phyloP scores from a whole-genome alignment of 2,113 vertebrate genomes.

The Nesoenas mayeri region DNA sequence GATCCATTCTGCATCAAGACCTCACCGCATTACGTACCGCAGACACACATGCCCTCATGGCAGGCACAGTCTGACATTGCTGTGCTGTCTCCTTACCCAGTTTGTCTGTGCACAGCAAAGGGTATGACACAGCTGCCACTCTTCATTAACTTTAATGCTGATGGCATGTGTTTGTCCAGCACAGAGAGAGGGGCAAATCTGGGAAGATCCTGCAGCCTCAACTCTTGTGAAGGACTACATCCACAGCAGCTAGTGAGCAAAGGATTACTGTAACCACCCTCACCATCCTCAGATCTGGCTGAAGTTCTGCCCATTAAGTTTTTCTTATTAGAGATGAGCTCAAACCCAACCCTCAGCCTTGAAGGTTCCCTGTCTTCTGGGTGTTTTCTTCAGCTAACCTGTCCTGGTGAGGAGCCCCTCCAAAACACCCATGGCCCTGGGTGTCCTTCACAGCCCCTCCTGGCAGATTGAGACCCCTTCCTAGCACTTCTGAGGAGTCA shows the following conservation, averaged over 20 bases:
- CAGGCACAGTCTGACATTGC: neutral
- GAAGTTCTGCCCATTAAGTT: neutral
- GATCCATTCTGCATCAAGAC: neutral
- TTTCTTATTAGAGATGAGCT: neutral
- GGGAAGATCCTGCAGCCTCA: neutral
- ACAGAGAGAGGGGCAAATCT: neutral
- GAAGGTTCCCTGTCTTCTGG: neutral
- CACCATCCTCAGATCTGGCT: neutral
- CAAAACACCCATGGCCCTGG: neutral
- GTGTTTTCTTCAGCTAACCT: neutral
- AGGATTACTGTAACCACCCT: neutral
- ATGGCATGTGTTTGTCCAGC: neutral
- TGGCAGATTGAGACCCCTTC: neutral
- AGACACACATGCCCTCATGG: neutral
- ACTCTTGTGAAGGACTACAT: neutral
- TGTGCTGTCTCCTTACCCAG: neutral
- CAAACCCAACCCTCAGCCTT: neutral
- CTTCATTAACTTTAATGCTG: neutral
- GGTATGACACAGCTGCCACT: neutral
- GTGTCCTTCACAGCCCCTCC: neutral
- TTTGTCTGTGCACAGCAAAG: fast-evolving
- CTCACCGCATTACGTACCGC: fast-evolving
- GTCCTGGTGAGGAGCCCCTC: neutral
- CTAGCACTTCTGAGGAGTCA: neutral
- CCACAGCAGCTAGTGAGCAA: neutral